phyloP scores from a whole-genome alignment of 1,140 invertebrate species.

The Zaprionus nigranus region DNA sequence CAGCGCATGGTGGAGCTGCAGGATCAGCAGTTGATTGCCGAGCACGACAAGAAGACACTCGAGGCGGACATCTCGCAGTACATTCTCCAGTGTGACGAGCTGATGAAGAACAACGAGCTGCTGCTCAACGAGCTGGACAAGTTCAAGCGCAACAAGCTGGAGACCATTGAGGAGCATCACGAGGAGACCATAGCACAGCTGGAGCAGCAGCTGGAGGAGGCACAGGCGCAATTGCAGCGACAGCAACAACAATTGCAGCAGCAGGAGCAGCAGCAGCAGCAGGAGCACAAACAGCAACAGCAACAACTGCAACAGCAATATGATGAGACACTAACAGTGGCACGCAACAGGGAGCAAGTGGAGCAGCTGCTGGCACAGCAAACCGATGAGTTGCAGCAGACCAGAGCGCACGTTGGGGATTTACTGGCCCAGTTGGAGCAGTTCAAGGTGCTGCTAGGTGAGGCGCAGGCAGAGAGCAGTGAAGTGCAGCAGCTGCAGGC shows the following conservation, averaged over 20 bases:
- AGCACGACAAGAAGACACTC: slow-evolving; percentile 86
- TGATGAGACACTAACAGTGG: slow-evolving; percentile 15
- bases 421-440: slow-evolving; percentile 68
- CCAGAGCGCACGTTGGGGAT: slow-evolving; percentile 43
- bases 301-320: slow-evolving; percentile 48
- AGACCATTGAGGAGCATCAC: slow-evolving; percentile 88
- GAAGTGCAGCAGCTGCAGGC: slow-evolving; percentile 36
- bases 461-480: slow-evolving; percentile 59
- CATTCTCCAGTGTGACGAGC: slow-evolving; percentile 87
- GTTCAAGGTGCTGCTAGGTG: slow-evolving; percentile 33
- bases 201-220: slow-evolving; percentile 87
- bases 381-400: slow-evolving; percentile 64
- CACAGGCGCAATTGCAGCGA: slow-evolving; percentile 8
- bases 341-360: neutral
- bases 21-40: slow-evolving; percentile 61
- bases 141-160: slow-evolving; percentile 87
- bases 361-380: slow-evolving; percentile 13
- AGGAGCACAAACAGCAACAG: neutral
- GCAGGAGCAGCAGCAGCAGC: slow-evolving; percentile 12
- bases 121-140: slow-evolving; percentile 87
- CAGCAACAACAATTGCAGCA: slow-evolving; percentile 18
- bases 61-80: slow-evolving; percentile 87
- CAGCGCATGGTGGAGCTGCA: slow-evolving; percentile 75
- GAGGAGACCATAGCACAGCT: slow-evolving; percentile 87
- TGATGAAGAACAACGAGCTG: slow-evolving; percentile 89